Evolutionary conservation across 2,888 invertebrate genomes (phyloP), one percentile per base, ranked within the genome.

Genomic region (Sarcophaga variegata): DNA sequence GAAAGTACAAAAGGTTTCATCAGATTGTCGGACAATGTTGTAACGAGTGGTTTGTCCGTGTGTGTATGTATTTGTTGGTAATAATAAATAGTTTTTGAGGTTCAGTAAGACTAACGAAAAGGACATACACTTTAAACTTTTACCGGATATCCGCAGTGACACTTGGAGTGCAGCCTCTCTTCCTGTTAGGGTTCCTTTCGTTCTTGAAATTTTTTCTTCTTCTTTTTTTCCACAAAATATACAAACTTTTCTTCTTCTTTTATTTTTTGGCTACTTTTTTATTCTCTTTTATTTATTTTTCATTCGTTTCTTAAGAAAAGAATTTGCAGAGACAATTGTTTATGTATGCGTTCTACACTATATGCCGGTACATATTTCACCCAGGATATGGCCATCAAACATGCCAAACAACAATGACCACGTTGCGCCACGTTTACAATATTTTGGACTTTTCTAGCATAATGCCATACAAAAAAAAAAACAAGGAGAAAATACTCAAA

Each of bases 141-240:
- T 72, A 88, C 86, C 89, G 90, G 91, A 91, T 89, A 90, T 91
- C 91, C 91, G 90, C 80, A 89, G 88, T 90, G 90, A 90, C 90
- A 90, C 90, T 89, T 88, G 86, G 85, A 89, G 89, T 88, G 88
- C 88, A 88, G 87, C 89, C 88, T 88, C 87, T 87, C 86, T 88
- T 89, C 88, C 88, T 89, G 88, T 86, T 74, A n/a, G 37, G 22
- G 5, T 72, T 83, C 54, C 64, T 76, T 79, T 76, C 70, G 27
- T 76, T 77, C 14, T 27, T 14, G 67, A 45, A 45, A 20, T 20
- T 20, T 45, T 37, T 60, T 8, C 49, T 64, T 12, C 66, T 49
- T 14, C 49, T 25, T 45, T 69, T 62, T 37, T 37, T 37, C 37
- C 5, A 37, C 5, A 37, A 37, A 37, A 37, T 37, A 37, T 37